Base-by-base conservation (phyloP, 2,797 vertebrate species). In the Lemur catta region DNA sequence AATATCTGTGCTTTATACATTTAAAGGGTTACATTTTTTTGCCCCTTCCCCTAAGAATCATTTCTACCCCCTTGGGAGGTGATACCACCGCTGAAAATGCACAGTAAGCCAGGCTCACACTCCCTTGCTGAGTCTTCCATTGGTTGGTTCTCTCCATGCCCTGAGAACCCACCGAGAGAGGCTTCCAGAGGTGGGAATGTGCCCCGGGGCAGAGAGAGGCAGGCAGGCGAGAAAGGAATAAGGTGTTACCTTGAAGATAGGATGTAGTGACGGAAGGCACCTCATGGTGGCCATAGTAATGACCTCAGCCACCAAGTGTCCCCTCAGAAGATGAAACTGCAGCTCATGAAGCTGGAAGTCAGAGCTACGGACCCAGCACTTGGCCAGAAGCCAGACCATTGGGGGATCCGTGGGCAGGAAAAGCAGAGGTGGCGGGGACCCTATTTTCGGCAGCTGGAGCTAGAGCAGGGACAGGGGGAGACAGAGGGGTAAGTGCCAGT, bases 321-420 rank as follows among this genome's bases (percentile, higher is more conserved):
- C 99, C 89, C 99, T 97, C 38, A 99, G 98, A 84, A 99, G 98
- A 98, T 99, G 99, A 61, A 98, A 99, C 65, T 99, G 97, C 43
- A 99, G 0, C 98, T 99, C 98, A 43, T 99, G 99, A 30, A 99
- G 93, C 98, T 99, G 99, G 93, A 99, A 99, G 95, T 99, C 99
- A 0, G 99, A 84, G 78, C 98, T 98, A 30, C 98, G 98, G 63
- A 99, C 99, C 99, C 99, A 99, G 65, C 98, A 99, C 97, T 99
- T 99, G 59, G 99, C 99, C 95, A 99, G 75, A 1, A 99, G 98
- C 99, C 99, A 99, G 84, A 97, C 96, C 92, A 99, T 94, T 0
- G 98, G 98, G 0, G 98, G 98, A 92, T 99, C 99, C 8, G 18
- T 98, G 59, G 99, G 98, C 55, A 99, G 94, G 96, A 99, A 99